Percentiles rank a stretch among this genome's conserved stretches.
Evolutionary conservation across 2,888 invertebrate species (phyloP).

Genomic region (Aelia acuminata): DNA sequence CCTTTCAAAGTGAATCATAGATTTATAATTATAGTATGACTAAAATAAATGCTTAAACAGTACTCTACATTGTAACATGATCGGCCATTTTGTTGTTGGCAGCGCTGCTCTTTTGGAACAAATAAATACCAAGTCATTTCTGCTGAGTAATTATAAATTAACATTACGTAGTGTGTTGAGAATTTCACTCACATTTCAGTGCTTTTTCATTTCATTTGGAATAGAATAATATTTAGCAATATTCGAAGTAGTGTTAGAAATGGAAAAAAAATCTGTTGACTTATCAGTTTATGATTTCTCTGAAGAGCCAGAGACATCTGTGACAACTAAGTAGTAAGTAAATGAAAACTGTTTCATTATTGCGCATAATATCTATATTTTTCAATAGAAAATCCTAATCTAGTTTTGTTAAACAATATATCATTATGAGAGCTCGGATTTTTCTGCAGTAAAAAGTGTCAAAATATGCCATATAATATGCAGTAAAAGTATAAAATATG

Average conservation of each 20-base stretch:
- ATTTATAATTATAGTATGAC: no score
- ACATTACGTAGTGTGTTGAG: not conserved
- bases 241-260: not conserved
- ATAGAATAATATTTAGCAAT: not conserved
- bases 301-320: slow-evolving; percentile 1
- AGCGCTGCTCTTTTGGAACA: not conserved
- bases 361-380: not conserved
- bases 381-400: not conserved
- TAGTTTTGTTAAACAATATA: no score
- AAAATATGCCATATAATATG: no score
- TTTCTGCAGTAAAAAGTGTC: no score
- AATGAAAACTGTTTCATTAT: not conserved
- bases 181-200: no score
- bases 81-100: not conserved
- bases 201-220: not conserved
- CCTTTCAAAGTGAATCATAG: no score
- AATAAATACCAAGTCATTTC: not conserved
- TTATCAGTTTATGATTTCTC: slow-evolving; percentile 16
- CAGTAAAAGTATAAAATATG: no score
- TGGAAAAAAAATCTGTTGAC: not conserved
- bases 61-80: not conserved
- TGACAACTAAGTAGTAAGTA: not conserved
- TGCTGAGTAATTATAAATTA: not conserved
- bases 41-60: not conserved
- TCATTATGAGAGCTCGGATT: no score